Conservation (phyloP, 2,113 vertebrate species). For the Monopterus albus region DNA sequence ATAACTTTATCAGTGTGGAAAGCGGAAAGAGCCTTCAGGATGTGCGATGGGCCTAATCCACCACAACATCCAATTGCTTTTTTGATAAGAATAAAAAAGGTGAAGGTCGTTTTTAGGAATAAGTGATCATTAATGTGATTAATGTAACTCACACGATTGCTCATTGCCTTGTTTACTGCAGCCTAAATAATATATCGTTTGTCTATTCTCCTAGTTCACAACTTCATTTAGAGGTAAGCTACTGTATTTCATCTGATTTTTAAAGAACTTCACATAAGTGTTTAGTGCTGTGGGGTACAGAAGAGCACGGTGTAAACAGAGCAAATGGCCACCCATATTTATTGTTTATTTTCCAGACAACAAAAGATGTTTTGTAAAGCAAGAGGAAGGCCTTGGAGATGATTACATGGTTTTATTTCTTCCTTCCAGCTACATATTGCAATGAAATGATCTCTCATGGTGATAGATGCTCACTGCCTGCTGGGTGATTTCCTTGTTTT, state of each 20-base stretch:
- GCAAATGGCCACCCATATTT: slow-evolving; percentile 42
- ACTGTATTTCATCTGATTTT: neutral
- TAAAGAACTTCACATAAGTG: slow-evolving; percentile 7
- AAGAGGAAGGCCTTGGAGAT: slow-evolving; percentile 54
- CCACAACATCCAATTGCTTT: slow-evolving; percentile 11
- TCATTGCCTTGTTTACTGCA: neutral
- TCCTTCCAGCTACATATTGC: slow-evolving; percentile 70
- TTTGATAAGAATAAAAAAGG: slow-evolving; percentile 19
- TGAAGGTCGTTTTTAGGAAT: neutral
- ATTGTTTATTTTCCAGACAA: slow-evolving; percentile 57
- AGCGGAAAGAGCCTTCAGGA: slow-evolving; percentile 25
- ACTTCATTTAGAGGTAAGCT: neutral
- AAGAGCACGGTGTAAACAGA: slow-evolving; percentile 38
- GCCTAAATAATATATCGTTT: neutral
- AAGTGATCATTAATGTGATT: neutral
- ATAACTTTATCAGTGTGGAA: slow-evolving; percentile 40
- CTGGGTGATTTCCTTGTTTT: slow-evolving; percentile 62
- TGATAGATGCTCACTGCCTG: slow-evolving; percentile 72
- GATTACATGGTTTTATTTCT: slow-evolving; percentile 66
- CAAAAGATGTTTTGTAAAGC: slow-evolving; percentile 36
- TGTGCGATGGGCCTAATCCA: slow-evolving; percentile 28
- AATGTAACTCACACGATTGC: neutral
- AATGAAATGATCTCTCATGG: slow-evolving; percentile 72
- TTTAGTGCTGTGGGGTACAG: neutral
- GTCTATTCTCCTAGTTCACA: neutral